phyloP scores from a whole-genome alignment of 2,797 vertebrate genomes.

The Tokudaia muenninki region DNA sequence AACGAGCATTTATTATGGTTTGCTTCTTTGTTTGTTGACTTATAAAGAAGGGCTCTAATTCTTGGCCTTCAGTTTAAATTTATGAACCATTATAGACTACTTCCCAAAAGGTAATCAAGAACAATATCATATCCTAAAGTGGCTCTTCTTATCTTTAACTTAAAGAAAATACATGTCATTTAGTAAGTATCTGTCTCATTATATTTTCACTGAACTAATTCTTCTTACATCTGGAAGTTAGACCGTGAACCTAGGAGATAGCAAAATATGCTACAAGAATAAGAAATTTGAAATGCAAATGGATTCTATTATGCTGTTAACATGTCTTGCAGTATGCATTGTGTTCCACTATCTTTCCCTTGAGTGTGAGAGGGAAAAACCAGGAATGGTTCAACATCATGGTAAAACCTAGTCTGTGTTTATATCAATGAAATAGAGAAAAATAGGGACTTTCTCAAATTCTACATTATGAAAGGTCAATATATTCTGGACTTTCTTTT shows the following conservation, averaged over 20 bases:
- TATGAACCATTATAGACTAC: rapidly evolving
- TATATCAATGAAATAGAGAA: not conserved
- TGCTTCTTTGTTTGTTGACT: not conserved
- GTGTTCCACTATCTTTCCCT: not conserved
- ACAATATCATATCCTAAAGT: not conserved
- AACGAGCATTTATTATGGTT: not conserved
- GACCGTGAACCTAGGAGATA: not conserved
- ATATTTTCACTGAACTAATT: not conserved
- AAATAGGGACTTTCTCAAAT: not conserved
- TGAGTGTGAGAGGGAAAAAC: not conserved
- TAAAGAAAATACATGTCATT: not conserved
- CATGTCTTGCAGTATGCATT: not conserved
- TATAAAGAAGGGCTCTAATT: not conserved
- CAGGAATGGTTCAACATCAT: not conserved
- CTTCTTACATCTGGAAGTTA: not conserved
- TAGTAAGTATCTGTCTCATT: rapidly evolving
- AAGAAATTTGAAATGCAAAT: not conserved
- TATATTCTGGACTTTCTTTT: not conserved
- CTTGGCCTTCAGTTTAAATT: not conserved
- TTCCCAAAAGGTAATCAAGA: not conserved
- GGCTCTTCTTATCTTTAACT: not conserved
- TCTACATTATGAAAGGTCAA: not conserved
- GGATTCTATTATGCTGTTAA: not conserved
- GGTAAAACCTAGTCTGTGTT: not conserved
- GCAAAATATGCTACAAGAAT: not conserved